Base-by-base conservation (phyloP, 2,888 invertebrate species). In the Caenorhabditis afra region DNA sequence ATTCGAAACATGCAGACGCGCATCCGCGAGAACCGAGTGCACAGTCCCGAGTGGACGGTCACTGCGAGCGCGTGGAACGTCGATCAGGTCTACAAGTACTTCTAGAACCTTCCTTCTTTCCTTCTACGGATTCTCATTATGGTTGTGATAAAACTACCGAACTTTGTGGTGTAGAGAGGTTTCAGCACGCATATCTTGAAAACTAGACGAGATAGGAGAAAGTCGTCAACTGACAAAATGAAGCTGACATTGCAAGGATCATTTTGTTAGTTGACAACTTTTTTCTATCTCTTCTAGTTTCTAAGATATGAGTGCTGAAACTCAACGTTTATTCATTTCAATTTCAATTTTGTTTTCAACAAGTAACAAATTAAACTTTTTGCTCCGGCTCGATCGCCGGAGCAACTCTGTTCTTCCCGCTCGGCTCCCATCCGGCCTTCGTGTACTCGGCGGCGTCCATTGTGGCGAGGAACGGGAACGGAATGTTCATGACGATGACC, bases 61-160 rank as follows among this genome's bases (percentile, higher is more conserved):
- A 86, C 85, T 8, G 82, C 85, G 14, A 82, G 81, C 52, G 79
- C 82, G 11, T 86, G 86, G 86, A 83, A 83, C 61, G 84, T 83
- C 22, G 84, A 86, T 78, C 73, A 85, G 45, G 53, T 86, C 57
- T 84, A 83, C 44, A 73, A 78, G 53, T 84, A 83, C 39, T 76
- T 82, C 29, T 83, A 62, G 41, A n/a, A 29, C 3, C 4, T 7
- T 29, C 29, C 29, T 7, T 7, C 29, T n/a, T n/a, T n/a, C n/a
- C n/a, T n/a, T n/a, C n/a, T n/a, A n/a, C n/a, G n/a, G n/a, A n/a
- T n/a, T n/a, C n/a, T n/a, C n/a, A 20, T 50, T 50, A 50, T 23
- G 50, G 50, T 52, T 52, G 12, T n/a, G n/a, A 52, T 23, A 14
- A 11, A 29, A 3, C 7, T 20, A 16, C 22, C 11, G 2, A n/a